Conservation (phyloP, 1,140 invertebrate genomes). For the Papilio xuthus region DNA sequence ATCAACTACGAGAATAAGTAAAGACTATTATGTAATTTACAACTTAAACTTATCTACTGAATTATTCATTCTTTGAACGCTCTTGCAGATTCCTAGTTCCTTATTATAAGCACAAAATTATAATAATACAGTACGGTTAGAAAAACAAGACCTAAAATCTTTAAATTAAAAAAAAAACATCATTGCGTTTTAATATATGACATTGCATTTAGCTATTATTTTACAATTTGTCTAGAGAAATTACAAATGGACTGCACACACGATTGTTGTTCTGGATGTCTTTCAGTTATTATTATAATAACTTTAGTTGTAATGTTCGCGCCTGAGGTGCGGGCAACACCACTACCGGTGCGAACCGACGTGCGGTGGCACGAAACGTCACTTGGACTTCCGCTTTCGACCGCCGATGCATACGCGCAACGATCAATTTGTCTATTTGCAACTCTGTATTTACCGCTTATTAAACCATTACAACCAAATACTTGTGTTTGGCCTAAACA, state of each 20-base stretch:
- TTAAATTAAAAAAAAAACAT: neutral
- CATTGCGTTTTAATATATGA: neutral
- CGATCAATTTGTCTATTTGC: too few species aligned
- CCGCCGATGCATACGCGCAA: too few species aligned
- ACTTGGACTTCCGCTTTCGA: too few species aligned
- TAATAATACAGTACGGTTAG: neutral
- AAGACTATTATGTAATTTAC: neutral
- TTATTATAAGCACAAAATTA: neutral
- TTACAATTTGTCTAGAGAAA: neutral
- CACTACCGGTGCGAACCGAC: too few species aligned
- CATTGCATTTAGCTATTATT: neutral
- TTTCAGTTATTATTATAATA: neutral
- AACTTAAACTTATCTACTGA: constrained; percentile 9
- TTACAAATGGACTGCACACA: neutral
- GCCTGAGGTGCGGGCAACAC: too few species aligned
- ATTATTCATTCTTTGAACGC: constrained; percentile 4
- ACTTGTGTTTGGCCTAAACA: too few species aligned
- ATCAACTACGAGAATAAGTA: neutral
- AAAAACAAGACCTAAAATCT: neutral
- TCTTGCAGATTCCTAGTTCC: neutral
- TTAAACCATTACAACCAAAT: too few species aligned
- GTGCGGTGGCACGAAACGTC: too few species aligned
- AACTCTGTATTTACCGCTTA: too few species aligned
- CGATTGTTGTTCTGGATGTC: neutral
- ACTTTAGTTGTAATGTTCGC: neutral